Conservation (phyloP, 2,113 vertebrate genomes). For the Oreochromis tanganicae region DNA sequence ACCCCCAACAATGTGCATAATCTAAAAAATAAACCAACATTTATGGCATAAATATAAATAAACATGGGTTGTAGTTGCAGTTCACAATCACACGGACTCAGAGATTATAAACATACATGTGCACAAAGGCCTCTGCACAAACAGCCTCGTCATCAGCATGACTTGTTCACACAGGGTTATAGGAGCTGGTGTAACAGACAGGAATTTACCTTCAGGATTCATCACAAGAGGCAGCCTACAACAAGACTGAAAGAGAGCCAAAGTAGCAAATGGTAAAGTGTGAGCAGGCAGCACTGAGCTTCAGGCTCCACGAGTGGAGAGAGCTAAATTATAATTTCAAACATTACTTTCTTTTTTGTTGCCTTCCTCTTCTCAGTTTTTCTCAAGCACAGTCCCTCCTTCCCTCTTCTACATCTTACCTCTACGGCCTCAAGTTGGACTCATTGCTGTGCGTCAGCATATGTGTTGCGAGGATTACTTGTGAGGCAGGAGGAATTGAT, state of each 20-base stretch:
- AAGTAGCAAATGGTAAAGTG: conserved; percentile 10
- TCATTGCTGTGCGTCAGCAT: neutral
- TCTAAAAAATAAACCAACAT: conserved; percentile 3
- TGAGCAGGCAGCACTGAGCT: conserved; percentile 21
- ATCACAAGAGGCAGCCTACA: conserved; percentile 31
- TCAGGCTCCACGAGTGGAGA: neutral
- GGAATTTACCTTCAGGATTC: conserved; percentile 52
- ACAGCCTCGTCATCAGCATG: neutral
- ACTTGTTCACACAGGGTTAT: neutral
- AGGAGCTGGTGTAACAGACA: conserved; percentile 27
- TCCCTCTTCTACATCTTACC: neutral
- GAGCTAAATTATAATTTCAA: conserved; percentile 52
- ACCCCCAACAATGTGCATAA: conserved; percentile 12
- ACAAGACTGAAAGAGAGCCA: conserved; percentile 19
- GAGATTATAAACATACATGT: neutral
- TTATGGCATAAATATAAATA: conserved; percentile 7
- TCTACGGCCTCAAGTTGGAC: neutral
- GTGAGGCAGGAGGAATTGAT: neutral
- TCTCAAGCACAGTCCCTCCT: neutral
- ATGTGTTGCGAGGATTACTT: neutral
- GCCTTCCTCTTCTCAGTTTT: neutral
- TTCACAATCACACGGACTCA: neutral
- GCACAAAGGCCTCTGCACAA: neutral
- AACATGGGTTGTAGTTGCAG: neutral
- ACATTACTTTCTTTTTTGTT: conserved; percentile 1